Conservation (phyloP, 2,113 vertebrate genomes). For the Gadus chalcogrammus region DNA sequence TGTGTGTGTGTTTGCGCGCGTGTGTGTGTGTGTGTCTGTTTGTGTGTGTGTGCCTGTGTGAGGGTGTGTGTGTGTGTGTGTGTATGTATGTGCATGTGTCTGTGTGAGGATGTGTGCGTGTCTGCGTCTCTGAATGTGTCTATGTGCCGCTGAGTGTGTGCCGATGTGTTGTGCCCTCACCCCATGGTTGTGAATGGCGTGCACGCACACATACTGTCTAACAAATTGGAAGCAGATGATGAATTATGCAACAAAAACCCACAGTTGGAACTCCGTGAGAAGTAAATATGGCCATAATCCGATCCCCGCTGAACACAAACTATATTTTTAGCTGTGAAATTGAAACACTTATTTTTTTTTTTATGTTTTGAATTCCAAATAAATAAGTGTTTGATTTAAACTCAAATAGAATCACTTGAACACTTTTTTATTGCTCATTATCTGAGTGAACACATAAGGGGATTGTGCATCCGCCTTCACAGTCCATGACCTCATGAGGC, state of each 20-base stretch:
- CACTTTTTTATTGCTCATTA: background rate
- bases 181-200: no score
- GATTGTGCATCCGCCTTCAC: background rate
- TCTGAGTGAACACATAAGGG: no score
- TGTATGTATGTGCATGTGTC: no score
- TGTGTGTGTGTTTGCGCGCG: no score
- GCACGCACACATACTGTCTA: no score
- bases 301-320: background rate
- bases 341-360: background rate
- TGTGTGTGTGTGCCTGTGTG: no score
- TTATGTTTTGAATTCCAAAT: background rate
- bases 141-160: no score
- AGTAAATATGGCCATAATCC: background rate
- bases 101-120: no score
- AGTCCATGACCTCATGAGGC: conserved; percentile 12
- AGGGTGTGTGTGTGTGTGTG: no score
- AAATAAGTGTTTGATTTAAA: no score
- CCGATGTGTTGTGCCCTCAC: no score
- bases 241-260: background rate
- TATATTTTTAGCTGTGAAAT: background rate
- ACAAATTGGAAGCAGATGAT: background rate
- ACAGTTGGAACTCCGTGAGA: background rate
- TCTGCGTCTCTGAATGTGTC: no score
- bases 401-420: conserved; percentile 14
- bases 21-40: conserved; percentile 1